Base-by-base conservation (phyloP, 1,140 invertebrate species). In the Amphibalanus amphitrite region DNA sequence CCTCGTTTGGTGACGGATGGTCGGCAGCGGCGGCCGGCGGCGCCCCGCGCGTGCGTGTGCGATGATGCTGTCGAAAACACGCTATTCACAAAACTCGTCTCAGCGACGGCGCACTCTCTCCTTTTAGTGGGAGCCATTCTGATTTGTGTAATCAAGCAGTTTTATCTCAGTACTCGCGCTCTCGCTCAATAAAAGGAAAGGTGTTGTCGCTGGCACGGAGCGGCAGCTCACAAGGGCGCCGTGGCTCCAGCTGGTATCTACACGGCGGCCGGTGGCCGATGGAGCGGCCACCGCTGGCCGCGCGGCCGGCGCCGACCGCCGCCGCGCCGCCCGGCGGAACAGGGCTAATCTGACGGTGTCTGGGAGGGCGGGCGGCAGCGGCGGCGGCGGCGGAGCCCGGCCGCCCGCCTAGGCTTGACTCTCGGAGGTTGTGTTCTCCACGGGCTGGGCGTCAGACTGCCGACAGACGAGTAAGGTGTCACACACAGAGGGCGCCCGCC, bases 351-450 rank as follows among this genome's bases (percentile, higher is more conserved):
- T 13, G 47, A 59, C 47, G 47, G 20, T 59, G 47, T 8, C 47
- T 59, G 47, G 47, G 47, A 13, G 47, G 47, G 47, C 47, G 47
- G 47, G 6, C 47, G 47, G 47, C 33, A 15, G 47, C 47, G 47
- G 47, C 47, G 47, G 47, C 47, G 47, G 47, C 47, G 6, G 47
- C 6, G 47, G 6, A 3, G 47, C 47, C 10, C 33, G 47, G 20
- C n/a, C n/a, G 17, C 6, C 47, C 47, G 67, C 69, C 76, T 76
- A 78, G 67, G 77, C 76, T 47, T 73, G 75, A 74, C 77, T 78
- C 72, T 78, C 77, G 71, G 77, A 74, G 73, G 75, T 77, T 69
- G 76, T 78, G 74, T 77, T 77, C 70, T 78, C 75, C 71, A 77
- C 75, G 69, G 77, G 38, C 72, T 77, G 77, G 65, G 47, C n/a